Conservation (phyloP, 2,113 vertebrate genomes). For the Plestiodon gilberti region DNA sequence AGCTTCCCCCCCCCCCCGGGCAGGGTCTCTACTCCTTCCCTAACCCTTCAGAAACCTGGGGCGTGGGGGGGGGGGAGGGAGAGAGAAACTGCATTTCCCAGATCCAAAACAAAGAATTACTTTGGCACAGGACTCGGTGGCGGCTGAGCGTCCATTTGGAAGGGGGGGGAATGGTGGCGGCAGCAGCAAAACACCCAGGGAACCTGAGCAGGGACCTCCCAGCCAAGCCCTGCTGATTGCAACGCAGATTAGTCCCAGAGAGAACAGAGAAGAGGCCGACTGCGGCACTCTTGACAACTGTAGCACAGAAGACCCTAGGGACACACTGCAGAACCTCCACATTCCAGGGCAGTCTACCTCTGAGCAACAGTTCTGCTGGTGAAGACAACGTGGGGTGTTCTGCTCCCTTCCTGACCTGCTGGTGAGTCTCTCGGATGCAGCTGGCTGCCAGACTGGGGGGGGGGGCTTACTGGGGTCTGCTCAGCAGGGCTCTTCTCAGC, state of each 20-base stretch:
- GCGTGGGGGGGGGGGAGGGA: not conserved
- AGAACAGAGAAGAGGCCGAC: not conserved
- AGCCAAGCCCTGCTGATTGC: conserved; percentile 27
- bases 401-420: too few species aligned
- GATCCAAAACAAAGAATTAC: conserved; percentile 74
- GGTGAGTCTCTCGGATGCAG: too few species aligned
- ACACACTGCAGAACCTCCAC: too few species aligned
- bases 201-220: conserved; percentile 45
- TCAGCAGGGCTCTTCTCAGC: too few species aligned
- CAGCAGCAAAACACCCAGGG: conserved; percentile 49
- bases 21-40: conserved; percentile 56
- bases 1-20: conserved; percentile 42
- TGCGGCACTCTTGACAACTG: not conserved
- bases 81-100: conserved; percentile 38
- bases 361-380: too few species aligned
- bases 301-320: not conserved
- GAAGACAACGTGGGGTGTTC: too few species aligned
- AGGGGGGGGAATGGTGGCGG: conserved; percentile 26
- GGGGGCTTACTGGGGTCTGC: too few species aligned
- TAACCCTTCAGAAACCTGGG: conserved; percentile 51
- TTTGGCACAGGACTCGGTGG: conserved; percentile 56
- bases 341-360: too few species aligned
- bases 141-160: conserved; percentile 64
- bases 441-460: too few species aligned
- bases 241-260: conserved; percentile 53